A percentile compares a stretch with the other conserved stretches of the same genome.
phyloP scores from a whole-genome alignment of 1,140 invertebrate genomes.

The Coboldia fuscipes region DNA sequence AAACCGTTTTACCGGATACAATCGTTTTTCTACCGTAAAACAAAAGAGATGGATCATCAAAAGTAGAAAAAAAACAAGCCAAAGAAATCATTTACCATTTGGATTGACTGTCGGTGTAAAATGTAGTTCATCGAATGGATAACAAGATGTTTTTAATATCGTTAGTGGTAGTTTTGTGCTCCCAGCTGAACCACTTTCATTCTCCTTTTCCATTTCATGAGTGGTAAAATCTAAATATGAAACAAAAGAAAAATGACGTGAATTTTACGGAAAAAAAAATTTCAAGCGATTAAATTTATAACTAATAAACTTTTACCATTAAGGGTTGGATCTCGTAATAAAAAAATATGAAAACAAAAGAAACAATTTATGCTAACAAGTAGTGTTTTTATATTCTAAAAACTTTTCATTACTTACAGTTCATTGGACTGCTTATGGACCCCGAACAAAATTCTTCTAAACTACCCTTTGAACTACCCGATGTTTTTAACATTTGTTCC shows the following conservation, averaged over 20 bases:
- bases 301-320: too few relatives aligned
- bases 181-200: slow-evolving; percentile 10
- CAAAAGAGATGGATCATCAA: too few relatives aligned
- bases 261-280: too few relatives aligned
- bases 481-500: slow-evolving; percentile 13
- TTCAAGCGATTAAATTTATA: neutral
- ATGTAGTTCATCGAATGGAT: slow-evolving; percentile 7
- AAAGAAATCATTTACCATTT: too few relatives aligned
- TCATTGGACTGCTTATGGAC: slow-evolving; percentile 25
- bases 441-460: slow-evolving; percentile 23
- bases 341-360: neutral
- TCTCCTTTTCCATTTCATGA: slow-evolving; percentile 20
- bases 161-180: slow-evolving; percentile 8
- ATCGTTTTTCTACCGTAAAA: too few relatives aligned
- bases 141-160: slow-evolving; percentile 9
- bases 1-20: too few relatives aligned
- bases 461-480: slow-evolving; percentile 15
- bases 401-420: slow-evolving; percentile 19
- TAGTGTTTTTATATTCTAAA: neutral
- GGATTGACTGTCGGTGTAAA: too few relatives aligned
- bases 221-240: slow-evolving; percentile 15
- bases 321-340: too few relatives aligned
- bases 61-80: too few relatives aligned
- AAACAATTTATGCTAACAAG: slow-evolving; percentile 1
- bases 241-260: slow-evolving; percentile 1